These are phyloP conservation scores for Leptatherina wallacei DNA, from an alignment of 2,797 vertebrate species.

Conservation along the genomic window DNA sequence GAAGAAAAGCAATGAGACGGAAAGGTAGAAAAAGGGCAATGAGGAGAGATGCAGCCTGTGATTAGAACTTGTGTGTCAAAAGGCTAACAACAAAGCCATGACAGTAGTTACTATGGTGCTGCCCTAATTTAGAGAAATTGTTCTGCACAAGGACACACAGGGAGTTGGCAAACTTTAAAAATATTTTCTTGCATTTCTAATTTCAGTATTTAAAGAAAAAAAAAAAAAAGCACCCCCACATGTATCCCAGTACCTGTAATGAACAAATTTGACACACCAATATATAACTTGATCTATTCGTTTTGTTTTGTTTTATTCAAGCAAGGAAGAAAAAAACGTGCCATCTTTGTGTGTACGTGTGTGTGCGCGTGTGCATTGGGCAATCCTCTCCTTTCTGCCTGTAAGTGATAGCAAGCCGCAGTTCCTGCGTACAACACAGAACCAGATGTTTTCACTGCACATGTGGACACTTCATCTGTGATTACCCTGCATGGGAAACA, in stretches of 20 bases:
- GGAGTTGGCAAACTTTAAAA: constrained; percentile 34
- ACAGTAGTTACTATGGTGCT: constrained; percentile 47
- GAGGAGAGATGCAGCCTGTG: constrained; percentile 40
- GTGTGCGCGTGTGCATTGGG: constrained; percentile 5
- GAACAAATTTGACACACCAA: constrained; percentile 32
- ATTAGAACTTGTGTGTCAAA: constrained; percentile 59
- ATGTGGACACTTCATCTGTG: constrained; percentile 72
- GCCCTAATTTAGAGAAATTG: neutral
- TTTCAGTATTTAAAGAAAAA: constrained; percentile 26
- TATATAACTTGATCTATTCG: constrained; percentile 42
- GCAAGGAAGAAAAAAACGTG: constrained; percentile 13
- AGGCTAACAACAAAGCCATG: constrained; percentile 63
- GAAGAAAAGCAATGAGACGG: neutral
- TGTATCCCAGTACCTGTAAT: constrained; percentile 16
- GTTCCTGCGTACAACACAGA: constrained; percentile 68
- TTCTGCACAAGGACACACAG: neutral
- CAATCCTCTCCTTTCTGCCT: constrained; percentile 34
- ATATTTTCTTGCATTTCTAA: constrained; percentile 29
- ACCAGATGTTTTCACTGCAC: constrained; percentile 78
- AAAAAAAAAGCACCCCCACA: neutral
- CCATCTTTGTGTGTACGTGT: neutral
- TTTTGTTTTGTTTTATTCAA: constrained; percentile 21
- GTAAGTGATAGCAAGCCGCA: constrained; percentile 68
- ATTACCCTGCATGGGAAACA: constrained; percentile 68
- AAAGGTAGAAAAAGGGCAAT: constrained; percentile 14